Evolutionary conservation across 2,888 invertebrate genomes (phyloP).

Genomic region (Ptychoptera albimana): DNA sequence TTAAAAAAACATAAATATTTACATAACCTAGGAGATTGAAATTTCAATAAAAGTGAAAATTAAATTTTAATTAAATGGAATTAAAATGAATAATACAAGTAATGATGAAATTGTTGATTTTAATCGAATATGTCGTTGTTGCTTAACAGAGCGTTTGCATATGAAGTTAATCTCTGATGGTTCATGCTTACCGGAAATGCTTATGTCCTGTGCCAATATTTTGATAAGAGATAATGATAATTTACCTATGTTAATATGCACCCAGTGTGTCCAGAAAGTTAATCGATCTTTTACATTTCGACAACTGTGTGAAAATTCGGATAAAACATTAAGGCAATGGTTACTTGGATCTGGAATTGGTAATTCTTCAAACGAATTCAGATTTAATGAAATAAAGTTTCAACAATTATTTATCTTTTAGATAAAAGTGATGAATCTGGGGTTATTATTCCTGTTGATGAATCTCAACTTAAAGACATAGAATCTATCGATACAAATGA

Average conservation of each 20-base stretch:
- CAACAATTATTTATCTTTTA: not conserved
- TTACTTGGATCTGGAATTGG: not conserved
- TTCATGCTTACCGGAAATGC: not conserved
- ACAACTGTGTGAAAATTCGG: constrained; percentile 12
- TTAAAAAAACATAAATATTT: too few relatives aligned
- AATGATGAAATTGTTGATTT: not conserved
- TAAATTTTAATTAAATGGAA: too few relatives aligned
- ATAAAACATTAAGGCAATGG: constrained; percentile 9
- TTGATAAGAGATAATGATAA: constrained; percentile 7
- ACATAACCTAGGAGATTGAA: too few relatives aligned
- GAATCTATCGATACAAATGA: too few relatives aligned
- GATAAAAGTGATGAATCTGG: too few relatives aligned
- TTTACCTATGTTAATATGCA: constrained; percentile 11
- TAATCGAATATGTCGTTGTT: constrained; percentile 7
- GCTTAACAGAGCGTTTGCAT: constrained; percentile 1
- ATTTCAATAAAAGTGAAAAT: too few relatives aligned
- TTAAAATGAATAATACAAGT: not conserved
- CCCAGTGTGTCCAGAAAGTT: constrained; percentile 10
- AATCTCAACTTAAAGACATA: too few relatives aligned
- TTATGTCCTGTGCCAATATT: not conserved
- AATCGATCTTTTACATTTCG: constrained; percentile 11
- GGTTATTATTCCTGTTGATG: too few relatives aligned
- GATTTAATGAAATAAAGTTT: not conserved
- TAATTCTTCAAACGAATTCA: not conserved
- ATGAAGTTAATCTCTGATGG: constrained; percentile 5